Conservation (phyloP, 2,797 vertebrate species). For the Bothrops alternatus region DNA sequence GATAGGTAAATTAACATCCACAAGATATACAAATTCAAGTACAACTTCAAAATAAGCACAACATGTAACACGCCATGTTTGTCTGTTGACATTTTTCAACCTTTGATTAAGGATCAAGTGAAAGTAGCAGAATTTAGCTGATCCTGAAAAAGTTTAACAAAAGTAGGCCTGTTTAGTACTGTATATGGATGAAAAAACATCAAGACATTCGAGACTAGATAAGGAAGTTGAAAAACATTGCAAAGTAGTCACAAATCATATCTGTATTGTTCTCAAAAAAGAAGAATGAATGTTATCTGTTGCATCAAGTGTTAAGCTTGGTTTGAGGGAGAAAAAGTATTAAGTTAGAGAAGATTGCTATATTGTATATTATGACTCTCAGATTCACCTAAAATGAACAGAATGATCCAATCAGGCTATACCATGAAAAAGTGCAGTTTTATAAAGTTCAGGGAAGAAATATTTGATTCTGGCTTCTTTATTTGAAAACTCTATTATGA, state of each 20-base stretch:
- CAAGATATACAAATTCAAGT: not conserved
- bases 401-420: not conserved
- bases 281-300: not conserved
- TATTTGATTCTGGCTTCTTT: not conserved
- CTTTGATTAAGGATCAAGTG: not conserved
- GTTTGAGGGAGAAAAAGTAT: not conserved
- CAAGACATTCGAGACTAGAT: not conserved
- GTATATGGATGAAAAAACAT: not conserved
- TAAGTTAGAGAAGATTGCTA: not conserved
- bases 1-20: not conserved
- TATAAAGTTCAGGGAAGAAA: not conserved
- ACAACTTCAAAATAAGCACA: not conserved
- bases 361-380: not conserved
- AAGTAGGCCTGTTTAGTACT: not conserved
- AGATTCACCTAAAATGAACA: not conserved
- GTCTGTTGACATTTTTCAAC: not conserved
- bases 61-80: not conserved
- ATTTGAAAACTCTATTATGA: not conserved
- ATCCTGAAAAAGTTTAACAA: not conserved
- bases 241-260: not conserved
- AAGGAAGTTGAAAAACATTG: not conserved
- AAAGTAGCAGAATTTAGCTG: not conserved
- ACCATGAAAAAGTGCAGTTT: not conserved
- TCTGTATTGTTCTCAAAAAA: not conserved
- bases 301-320: not conserved